Evolutionary conservation across 2,888 invertebrate species (phyloP).

Genomic region (Parnassius glacialis): DNA sequence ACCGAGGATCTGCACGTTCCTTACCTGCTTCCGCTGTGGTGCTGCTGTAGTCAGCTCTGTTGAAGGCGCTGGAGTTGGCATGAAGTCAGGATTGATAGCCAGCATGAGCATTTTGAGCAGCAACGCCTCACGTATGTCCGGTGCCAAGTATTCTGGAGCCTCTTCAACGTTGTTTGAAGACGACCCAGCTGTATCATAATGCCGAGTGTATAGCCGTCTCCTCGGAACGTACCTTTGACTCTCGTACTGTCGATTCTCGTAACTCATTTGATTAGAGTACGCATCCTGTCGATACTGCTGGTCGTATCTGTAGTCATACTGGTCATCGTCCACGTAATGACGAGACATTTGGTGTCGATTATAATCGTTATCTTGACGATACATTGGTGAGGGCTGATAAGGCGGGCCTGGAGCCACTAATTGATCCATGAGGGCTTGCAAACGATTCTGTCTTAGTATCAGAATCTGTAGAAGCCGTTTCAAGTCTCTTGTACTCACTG

Average conservation of each 20-base stretch:
- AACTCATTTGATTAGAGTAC: conserved; percentile 62
- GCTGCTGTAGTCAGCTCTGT: conserved; percentile 74
- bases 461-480: conserved; percentile 84
- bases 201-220: conserved; percentile 17
- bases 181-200: conserved; percentile 19
- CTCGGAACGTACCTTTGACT: conserved; percentile 53
- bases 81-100: conserved; percentile 84
- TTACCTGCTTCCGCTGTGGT: conserved; percentile 80
- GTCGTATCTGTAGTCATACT: conserved; percentile 67
- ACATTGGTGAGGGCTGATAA: conserved; percentile 50
- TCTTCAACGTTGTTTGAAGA: conserved; percentile 25
- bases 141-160: conserved; percentile 83
- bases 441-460: conserved; percentile 82
- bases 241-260: conserved; percentile 68
- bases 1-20: conserved; percentile 87
- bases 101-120: conserved; percentile 86
- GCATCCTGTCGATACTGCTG: conserved; percentile 59
- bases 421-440: conserved; percentile 80
- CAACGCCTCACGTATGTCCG: conserved; percentile 86
- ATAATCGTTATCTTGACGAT: conserved; percentile 48
- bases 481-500: conserved; percentile 86
- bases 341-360: conserved; percentile 51
- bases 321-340: conserved; percentile 64
- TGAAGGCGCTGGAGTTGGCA: conserved; percentile 64
- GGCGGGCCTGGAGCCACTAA: conserved; percentile 58